Percentiles rank a stretch among this genome's conserved stretches.
Conservation (phyloP, 2,797 vertebrate genomes). For the Peromyscus aztecus region DNA sequence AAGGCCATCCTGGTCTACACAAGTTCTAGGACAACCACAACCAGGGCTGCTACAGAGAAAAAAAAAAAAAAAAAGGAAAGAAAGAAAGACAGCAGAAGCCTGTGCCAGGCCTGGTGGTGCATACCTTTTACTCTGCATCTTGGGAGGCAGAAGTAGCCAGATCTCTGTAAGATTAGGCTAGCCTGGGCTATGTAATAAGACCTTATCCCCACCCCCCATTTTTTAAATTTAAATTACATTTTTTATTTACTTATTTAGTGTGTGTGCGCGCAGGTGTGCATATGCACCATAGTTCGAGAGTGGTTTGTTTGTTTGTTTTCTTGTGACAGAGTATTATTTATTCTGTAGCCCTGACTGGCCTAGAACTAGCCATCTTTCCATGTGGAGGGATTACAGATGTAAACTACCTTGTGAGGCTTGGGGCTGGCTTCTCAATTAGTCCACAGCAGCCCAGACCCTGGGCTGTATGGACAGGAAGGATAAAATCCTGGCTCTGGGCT, state of each 20-base stretch:
- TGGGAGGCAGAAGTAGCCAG: neutral
- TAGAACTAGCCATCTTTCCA: neutral
- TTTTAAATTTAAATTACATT: neutral
- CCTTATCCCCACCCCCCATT: neutral
- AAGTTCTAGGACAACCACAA: too few species aligned
- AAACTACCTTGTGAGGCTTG: neutral
- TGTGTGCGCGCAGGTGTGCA: too few species aligned
- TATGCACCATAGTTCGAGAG: neutral
- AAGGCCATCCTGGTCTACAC: neutral
- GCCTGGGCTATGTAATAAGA: neutral
- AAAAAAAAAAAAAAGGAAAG: too few species aligned
- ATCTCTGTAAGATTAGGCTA: neutral
- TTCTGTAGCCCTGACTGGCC: neutral
- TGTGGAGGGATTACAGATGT: neutral
- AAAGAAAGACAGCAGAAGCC: too few species aligned
- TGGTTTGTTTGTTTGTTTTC: neutral
- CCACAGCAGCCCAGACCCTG: neutral
- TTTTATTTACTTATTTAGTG: neutral
- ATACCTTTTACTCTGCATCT: neutral
- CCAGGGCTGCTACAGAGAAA: too few species aligned
- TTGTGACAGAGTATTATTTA: neutral
- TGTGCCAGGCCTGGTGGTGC: neutral
- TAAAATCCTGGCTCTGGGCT: neutral
- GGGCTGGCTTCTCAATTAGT: neutral
- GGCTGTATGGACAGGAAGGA: neutral